Percentiles rank a stretch among this genome's conserved stretches.
phyloP scores from a whole-genome alignment of 1,140 invertebrate species.

The Paraescarpia echinospica region DNA sequence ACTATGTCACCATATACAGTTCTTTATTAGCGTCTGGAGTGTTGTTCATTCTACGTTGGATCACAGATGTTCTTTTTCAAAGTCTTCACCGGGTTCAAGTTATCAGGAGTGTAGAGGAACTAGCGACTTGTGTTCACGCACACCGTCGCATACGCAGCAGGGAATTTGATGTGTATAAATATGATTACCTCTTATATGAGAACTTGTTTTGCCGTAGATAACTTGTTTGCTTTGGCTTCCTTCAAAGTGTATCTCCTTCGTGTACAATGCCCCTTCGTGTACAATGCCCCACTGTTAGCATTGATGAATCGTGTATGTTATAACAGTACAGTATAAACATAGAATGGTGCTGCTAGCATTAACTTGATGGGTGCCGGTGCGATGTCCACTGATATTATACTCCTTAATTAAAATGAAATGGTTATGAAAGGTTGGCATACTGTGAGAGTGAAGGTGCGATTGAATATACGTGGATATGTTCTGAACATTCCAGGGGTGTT shows the following conservation, averaged over 20 bases:
- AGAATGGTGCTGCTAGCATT: neutral
- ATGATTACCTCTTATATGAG: neutral
- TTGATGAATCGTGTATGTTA: neutral
- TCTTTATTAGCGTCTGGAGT: slow-evolving; percentile 5
- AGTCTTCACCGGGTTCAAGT: neutral
- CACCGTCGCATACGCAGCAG: neutral
- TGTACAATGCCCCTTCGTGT: neutral
- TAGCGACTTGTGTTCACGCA: neutral
- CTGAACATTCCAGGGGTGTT: neutral
- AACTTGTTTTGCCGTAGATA: neutral
- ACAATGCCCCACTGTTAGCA: neutral
- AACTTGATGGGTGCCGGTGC: neutral
- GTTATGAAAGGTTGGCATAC: neutral
- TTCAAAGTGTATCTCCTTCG: neutral
- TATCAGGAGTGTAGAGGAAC: neutral
- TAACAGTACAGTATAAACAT: neutral
- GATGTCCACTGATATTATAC: neutral
- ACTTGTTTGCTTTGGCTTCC: neutral
- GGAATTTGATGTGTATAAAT: slow-evolving; percentile 6
- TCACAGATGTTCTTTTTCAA: neutral
- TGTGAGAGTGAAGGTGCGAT: neutral
- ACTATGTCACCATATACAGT: slow-evolving; percentile 13
- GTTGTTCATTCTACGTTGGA: neutral
- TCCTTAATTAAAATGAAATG: neutral
- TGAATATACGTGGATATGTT: neutral